phyloP scores from a whole-genome alignment of 2,888 invertebrate species.

The Dryobotodes eremita region DNA sequence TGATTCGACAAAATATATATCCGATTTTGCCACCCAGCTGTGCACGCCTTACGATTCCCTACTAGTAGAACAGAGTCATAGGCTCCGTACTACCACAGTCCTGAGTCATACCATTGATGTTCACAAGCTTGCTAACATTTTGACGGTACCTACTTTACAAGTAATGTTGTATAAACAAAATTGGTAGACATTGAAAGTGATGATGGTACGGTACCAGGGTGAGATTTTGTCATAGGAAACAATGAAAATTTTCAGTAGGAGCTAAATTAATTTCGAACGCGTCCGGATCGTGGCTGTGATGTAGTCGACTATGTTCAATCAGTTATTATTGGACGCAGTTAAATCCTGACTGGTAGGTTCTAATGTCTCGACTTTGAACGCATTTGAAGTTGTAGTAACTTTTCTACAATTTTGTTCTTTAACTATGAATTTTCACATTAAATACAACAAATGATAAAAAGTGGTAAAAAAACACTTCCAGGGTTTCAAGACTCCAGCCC shows the following conservation, averaged over 20 bases:
- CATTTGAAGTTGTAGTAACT: background rate
- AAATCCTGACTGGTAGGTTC: background rate
- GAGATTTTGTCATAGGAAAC: background rate
- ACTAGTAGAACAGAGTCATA: background rate
- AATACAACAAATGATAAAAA: conserved; percentile 18
- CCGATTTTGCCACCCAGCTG: background rate
- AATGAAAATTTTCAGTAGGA: background rate
- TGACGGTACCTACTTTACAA: background rate
- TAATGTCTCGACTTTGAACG: too few relatives aligned
- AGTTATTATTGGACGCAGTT: background rate
- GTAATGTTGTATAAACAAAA: background rate
- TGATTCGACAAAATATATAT: too few relatives aligned
- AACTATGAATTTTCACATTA: background rate
- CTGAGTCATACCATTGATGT: background rate
- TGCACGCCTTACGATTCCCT: background rate
- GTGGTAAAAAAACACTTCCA: conserved; percentile 66
- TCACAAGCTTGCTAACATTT: background rate
- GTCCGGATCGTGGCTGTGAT: background rate
- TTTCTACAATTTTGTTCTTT: background rate
- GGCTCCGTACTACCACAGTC: background rate
- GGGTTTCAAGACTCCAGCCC: conserved; percentile 95
- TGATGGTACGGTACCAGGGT: background rate
- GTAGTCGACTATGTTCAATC: background rate
- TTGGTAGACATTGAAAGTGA: background rate
- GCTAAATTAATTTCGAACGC: background rate